Evolutionary conservation across 2,797 vertebrate genomes (phyloP).

Genomic region (Myotis daubentonii): DNA sequence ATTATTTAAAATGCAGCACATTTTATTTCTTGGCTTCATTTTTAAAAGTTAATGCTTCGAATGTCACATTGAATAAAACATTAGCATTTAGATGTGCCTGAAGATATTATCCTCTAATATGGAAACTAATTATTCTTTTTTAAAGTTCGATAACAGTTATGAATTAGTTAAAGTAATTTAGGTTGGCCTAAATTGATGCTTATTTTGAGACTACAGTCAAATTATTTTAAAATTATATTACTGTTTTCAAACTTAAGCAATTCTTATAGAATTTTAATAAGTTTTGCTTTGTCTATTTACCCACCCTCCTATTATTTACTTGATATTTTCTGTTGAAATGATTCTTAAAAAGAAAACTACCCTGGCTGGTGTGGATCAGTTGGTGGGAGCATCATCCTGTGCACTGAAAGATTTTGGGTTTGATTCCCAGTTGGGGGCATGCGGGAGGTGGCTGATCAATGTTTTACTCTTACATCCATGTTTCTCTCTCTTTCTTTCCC

Average conservation of each 20-base stretch:
- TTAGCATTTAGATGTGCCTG: slow-evolving; percentile 29
- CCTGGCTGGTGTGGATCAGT: background rate
- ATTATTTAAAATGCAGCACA: slow-evolving; percentile 48
- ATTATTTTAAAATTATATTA: background rate
- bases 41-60: slow-evolving; percentile 34
- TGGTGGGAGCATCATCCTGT: background rate
- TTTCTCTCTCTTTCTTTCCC: background rate
- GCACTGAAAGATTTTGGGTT: background rate
- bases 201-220: background rate
- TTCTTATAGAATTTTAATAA: slow-evolving; percentile 37
- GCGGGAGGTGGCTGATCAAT: background rate
- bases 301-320: background rate
- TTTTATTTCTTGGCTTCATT: slow-evolving; percentile 51
- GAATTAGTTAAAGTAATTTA: slow-evolving; percentile 36
- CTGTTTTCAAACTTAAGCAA: background rate
- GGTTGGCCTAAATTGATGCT: background rate
- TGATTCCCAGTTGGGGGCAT: background rate
- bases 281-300: background rate
- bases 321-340: background rate
- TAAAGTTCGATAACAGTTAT: background rate
- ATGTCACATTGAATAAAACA: slow-evolving; percentile 42
- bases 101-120: slow-evolving; percentile 18
- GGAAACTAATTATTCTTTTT: background rate
- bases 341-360: background rate
- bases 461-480: background rate